phyloP scores from a whole-genome alignment of 2,888 invertebrate genomes.

The Ceramica pisi region DNA sequence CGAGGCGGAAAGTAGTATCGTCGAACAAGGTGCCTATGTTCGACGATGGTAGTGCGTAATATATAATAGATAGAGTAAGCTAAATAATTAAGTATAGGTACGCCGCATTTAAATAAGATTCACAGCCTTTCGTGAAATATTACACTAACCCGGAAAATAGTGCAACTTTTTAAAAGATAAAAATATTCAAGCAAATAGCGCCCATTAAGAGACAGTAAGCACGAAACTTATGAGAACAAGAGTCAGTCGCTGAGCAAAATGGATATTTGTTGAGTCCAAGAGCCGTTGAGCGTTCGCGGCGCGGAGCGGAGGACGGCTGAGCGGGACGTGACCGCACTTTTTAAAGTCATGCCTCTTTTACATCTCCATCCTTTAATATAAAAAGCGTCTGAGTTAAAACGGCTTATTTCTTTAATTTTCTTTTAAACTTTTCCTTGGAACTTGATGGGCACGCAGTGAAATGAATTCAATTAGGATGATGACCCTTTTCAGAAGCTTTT shows the following conservation, averaged over 20 bases:
- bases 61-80: background rate
- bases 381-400: conserved; percentile 43
- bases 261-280: conserved; percentile 77
- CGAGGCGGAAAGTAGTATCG: too few species aligned
- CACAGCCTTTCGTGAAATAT: conserved; percentile 26
- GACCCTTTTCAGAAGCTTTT: conserved; percentile 34
- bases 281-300: conserved; percentile 63
- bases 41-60: too few species aligned
- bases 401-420: conserved; percentile 41
- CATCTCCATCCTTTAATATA: conserved; percentile 52
- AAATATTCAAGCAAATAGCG: conserved; percentile 59
- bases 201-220: conserved; percentile 62
- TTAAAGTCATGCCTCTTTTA: conserved; percentile 64
- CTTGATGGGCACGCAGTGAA: conserved; percentile 34
- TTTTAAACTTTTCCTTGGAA: conserved; percentile 23
- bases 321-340: conserved; percentile 74
- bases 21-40: too few species aligned
- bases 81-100: too few species aligned
- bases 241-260: conserved; percentile 71
- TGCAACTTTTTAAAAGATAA: conserved; percentile 43
- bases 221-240: conserved; percentile 68
- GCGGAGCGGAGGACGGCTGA: conserved; percentile 58
- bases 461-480: conserved; percentile 31
- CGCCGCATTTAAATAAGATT: conserved; percentile 26
- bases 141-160: conserved; percentile 37